Evolutionary conservation across 2,888 invertebrate genomes (phyloP).

Genomic region (Notodonta ziczac): DNA sequence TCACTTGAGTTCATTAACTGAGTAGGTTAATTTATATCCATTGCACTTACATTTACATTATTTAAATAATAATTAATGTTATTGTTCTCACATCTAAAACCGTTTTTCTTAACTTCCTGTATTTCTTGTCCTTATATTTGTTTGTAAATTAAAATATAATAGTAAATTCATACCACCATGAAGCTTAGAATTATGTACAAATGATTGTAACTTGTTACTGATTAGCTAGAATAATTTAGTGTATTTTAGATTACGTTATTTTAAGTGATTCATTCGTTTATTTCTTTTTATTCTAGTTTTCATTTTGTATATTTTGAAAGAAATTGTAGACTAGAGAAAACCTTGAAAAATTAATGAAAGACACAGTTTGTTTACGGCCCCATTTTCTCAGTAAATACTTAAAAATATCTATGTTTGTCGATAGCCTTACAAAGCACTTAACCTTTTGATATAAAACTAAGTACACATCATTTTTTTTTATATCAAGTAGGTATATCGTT

Average conservation of each 20-base stretch:
- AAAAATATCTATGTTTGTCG: background rate
- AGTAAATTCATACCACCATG: conserved; percentile 51
- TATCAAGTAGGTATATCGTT: no score
- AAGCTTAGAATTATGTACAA: conserved; percentile 79
- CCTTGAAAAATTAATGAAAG: conserved; percentile 10
- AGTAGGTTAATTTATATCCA: no score
- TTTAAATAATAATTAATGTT: background rate
- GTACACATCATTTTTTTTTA: background rate
- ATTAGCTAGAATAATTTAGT: conserved; percentile 76
- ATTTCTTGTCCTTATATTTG: conserved; percentile 11
- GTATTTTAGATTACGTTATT: conserved; percentile 34
- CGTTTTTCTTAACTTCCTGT: conserved; percentile 9
- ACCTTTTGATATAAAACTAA: background rate
- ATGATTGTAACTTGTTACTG: conserved; percentile 64
- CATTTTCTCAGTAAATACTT: conserved; percentile 17
- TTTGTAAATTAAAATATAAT: conserved; percentile 37
- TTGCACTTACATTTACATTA: no score
- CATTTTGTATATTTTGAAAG: conserved; percentile 38
- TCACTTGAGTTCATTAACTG: conserved; percentile 6
- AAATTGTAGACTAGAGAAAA: conserved; percentile 8
- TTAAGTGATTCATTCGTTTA: conserved; percentile 28
- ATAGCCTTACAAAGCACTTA: background rate
- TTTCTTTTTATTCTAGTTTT: conserved; percentile 6
- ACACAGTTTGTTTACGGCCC: conserved; percentile 26
- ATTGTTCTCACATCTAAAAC: background rate